phyloP scores from a whole-genome alignment of 1,140 invertebrate genomes.

The Drosophila sturtevanti region DNA sequence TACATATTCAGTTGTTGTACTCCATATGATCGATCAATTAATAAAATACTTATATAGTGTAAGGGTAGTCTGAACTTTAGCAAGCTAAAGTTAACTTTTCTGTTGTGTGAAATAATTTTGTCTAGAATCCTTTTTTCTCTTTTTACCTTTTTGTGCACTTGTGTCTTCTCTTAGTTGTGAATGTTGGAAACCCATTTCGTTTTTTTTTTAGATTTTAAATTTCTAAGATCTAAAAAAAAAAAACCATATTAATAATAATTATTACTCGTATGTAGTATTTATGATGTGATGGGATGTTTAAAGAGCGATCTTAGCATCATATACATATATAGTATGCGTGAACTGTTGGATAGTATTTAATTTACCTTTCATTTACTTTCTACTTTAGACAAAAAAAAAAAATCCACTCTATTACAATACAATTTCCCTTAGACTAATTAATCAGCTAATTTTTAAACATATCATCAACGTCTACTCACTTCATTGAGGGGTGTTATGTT shows the following conservation, averaged over 20 bases:
- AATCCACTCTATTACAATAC: conserved; percentile 13
- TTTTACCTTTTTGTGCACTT: conserved; percentile 3
- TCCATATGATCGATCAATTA: background rate
- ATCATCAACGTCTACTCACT: background rate
- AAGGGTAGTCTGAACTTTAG: background rate
- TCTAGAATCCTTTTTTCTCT: background rate
- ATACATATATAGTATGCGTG: background rate
- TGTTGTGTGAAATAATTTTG: conserved; percentile 1
- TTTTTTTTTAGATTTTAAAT: conserved; percentile 35
- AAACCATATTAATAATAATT: background rate
- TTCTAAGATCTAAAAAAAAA: conserved; percentile 31
- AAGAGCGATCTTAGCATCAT: conserved; percentile 2
- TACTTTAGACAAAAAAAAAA: conserved; percentile 48
- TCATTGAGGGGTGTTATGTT: conserved; percentile 10
- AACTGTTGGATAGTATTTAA: background rate
- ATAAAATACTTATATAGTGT: background rate
- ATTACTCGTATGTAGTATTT: conserved; percentile 20
- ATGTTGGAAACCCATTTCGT: conserved; percentile 66
- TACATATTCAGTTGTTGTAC: no score
- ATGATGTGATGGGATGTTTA: conserved; percentile 38
- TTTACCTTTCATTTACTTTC: conserved; percentile 10
- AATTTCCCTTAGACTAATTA: conserved; percentile 55
- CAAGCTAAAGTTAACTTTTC: conserved; percentile 20
- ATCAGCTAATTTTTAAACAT: conserved; percentile 48
- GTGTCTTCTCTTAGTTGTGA: conserved; percentile 38